These are phyloP conservation scores for Etheostoma spectabile DNA, from an alignment of 2,113 vertebrate genomes.

Conservation along the genomic window DNA sequence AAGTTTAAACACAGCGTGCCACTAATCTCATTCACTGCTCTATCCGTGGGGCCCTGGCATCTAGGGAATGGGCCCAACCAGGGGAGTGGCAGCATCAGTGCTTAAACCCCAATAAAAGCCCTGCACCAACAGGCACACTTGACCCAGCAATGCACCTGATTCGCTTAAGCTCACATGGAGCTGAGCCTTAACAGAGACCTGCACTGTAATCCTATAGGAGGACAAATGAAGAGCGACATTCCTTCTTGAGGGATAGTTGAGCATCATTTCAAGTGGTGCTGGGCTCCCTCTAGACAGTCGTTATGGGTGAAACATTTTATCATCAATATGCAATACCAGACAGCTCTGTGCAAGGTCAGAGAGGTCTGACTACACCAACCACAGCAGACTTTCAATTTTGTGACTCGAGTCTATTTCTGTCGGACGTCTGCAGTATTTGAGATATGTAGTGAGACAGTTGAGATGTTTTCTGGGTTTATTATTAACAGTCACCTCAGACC, in stretches of 20 bases:
- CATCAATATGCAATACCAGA: constrained; percentile 54
- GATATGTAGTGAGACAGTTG: constrained; percentile 41
- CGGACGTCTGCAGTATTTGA: constrained; percentile 34
- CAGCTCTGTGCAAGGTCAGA: constrained; percentile 48
- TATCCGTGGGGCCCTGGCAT: constrained; percentile 64
- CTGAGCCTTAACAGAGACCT: constrained; percentile 63
- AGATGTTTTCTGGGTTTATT: constrained; percentile 73
- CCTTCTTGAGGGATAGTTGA: constrained; percentile 61
- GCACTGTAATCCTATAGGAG: constrained; percentile 71
- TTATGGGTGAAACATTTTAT: constrained; percentile 56
- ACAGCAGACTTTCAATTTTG: constrained; percentile 32
- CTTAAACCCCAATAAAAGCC: constrained; percentile 73
- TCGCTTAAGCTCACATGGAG: constrained; percentile 58
- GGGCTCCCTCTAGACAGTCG: constrained; percentile 9
- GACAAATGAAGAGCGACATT: constrained; percentile 73
- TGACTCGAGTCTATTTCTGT: constrained; percentile 55
- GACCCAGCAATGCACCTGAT: constrained; percentile 69
- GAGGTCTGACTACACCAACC: constrained; percentile 13
- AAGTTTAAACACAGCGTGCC: neutral
- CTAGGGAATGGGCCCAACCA: constrained; percentile 63
- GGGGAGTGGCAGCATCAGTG: constrained; percentile 63
- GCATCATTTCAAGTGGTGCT: constrained; percentile 42
- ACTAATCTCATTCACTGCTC: constrained; percentile 7
- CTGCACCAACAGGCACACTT: constrained; percentile 70
- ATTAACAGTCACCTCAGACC: constrained; percentile 64